Conservation (phyloP, 2,797 vertebrate species). For the Esox masquinongy region DNA sequence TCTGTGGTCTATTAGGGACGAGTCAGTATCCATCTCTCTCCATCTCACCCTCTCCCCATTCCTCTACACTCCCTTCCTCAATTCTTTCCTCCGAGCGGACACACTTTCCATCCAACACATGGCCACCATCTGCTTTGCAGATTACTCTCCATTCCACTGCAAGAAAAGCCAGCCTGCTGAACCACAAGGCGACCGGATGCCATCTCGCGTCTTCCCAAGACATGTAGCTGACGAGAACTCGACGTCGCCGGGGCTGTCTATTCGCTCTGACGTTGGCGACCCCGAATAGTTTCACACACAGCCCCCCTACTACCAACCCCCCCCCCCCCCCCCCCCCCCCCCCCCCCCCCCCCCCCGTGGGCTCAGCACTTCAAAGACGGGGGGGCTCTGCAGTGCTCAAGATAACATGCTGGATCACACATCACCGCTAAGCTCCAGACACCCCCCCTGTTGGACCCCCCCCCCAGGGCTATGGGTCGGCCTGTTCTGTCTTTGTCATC, state of each 20-base stretch:
- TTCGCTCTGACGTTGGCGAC: constrained; percentile 1
- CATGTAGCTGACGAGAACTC: background rate
- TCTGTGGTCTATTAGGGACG: constrained; percentile 67
- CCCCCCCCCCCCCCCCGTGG: constrained; percentile 31
- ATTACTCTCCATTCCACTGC: constrained; percentile 24
- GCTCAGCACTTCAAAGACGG: constrained; percentile 69
- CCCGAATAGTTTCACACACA: constrained; percentile 28
- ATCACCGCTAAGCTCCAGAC: constrained; percentile 28
- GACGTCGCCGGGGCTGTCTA: background rate
- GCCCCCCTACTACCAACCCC: constrained; percentile 45
- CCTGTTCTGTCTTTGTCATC: background rate
- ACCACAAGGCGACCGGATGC: constrained; percentile 2
- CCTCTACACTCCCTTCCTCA: background rate
- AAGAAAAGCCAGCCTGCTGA: constrained; percentile 35
- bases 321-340: constrained; percentile 38
- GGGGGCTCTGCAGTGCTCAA: constrained; percentile 59
- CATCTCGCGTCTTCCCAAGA: background rate
- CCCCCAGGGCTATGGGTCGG: background rate
- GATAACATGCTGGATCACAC: constrained; percentile 56
- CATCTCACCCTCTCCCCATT: background rate
- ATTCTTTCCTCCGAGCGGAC: constrained; percentile 11
- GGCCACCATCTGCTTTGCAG: constrained; percentile 55
- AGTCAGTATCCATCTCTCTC: constrained; percentile 7
- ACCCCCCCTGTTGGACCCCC: background rate
- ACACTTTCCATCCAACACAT: constrained; percentile 43